Base-by-base conservation (phyloP, 2,888 invertebrate genomes). In the Parnassius orleans region DNA sequence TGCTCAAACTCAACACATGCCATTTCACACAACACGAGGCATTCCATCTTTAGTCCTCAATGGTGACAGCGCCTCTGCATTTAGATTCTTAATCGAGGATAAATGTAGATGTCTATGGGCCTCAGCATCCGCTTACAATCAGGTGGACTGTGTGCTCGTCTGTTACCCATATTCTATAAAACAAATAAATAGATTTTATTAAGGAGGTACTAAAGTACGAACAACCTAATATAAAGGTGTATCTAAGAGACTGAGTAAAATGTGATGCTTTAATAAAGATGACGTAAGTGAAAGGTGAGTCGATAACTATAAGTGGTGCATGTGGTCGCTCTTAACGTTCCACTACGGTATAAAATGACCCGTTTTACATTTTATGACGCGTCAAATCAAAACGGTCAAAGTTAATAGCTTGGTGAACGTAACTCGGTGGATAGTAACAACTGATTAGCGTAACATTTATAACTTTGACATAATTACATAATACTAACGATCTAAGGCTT, bases 171-270 rank as follows among this genome's bases (percentile, higher is more conserved):
- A n/a, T n/a, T n/a, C n/a, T n/a, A n/a, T n/a, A n/a, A n/a, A n/a
- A n/a, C n/a, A n/a, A n/a, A n/a, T n/a, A n/a, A n/a, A n/a, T n/a
- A 46, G 1, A 9, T 11, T n/a, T 46, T n/a, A 9, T 46, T 46
- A 11, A 46, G 11, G 2, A n/a, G n/a, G n/a, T 7, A 11, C n/a
- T 11, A 48, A 47, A 48, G 48, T 14, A 14, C 15, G 48, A 48
- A 48, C 14, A 51, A 42, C 50, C 42, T 44, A 19, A 51, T 52
- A 51, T 51, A 55, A 56, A 47, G 24, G 46, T 67, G 50, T 66
- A 64, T 68, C 66, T 60, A 66, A 65, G 64, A 65, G 64, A 67
- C 68, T 66, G 63, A 33, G 33, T 68, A 61, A 60, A 66, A 52
- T 68, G 66, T 66, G 69, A 68, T 69, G 66, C 67, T 53, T 53